A percentile compares a stretch with the other conserved stretches of the same genome.
Conservation (phyloP, 2,113 vertebrate genomes). For the Chascanopsetta lugubris region DNA sequence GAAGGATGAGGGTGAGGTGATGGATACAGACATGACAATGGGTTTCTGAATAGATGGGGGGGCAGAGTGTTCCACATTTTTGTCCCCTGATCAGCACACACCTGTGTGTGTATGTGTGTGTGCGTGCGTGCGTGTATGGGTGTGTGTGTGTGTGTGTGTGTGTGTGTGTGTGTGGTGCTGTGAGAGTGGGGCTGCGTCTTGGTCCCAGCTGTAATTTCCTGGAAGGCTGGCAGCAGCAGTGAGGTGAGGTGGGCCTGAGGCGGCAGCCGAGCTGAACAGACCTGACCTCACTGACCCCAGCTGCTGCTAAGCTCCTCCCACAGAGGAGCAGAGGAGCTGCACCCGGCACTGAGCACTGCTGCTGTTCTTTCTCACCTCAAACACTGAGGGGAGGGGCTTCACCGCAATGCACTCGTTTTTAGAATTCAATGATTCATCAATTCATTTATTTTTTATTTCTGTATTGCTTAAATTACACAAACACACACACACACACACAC, state of each 20-base stretch:
- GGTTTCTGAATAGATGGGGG: too few relatives aligned
- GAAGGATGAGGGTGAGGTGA: too few relatives aligned
- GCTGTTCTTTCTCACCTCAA: conserved; percentile 49
- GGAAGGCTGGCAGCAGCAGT: conserved; percentile 73
- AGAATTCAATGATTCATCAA: conserved; percentile 13
- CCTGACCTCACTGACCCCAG: conserved; percentile 69
- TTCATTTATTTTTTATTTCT: too few relatives aligned
- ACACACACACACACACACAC: background rate
- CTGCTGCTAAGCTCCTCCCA: conserved; percentile 70
- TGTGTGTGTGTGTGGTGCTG: conserved; percentile 12
- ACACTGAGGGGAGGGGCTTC: conserved; percentile 19
- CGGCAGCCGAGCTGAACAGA: conserved; percentile 67
- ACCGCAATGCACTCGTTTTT: conserved; percentile 10
- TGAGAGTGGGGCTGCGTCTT: conserved; percentile 59
- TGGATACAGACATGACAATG: too few relatives aligned
- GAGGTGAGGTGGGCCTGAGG: conserved; percentile 67
- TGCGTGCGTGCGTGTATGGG: conserved; percentile 8
- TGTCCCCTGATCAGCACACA: conserved; percentile 2
- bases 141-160: conserved; percentile 12
- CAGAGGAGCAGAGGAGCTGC: conserved; percentile 48
- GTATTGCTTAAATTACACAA: background rate
- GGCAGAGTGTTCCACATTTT: background rate
- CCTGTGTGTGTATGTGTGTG: background rate
- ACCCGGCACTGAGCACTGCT: conserved; percentile 34
- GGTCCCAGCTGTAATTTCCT: conserved; percentile 80